Base-by-base conservation (phyloP, 2,888 invertebrate genomes). In the Rugalucina vietnamica region DNA sequence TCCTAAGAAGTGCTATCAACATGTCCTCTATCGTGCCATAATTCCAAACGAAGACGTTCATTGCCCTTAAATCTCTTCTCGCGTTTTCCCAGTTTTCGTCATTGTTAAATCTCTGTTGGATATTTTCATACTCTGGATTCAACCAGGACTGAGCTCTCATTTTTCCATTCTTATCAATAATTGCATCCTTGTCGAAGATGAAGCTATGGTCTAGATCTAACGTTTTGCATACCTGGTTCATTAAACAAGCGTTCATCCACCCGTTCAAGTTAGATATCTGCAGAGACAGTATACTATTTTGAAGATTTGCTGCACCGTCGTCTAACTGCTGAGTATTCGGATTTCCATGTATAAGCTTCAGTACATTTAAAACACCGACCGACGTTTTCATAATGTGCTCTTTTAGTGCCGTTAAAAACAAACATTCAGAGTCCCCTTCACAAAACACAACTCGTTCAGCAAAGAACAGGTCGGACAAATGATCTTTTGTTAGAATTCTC, bases 391-490 rank as follows among this genome's bases (percentile, higher is more conserved):
- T 65, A 10, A 65, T 34, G 10, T 65, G 32, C 34, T 65, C 65
- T 18, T 54, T 50, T n/a, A 78, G 12, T 54, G 69, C 78, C 1
- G 34, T 71, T 18, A 78, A 24, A 36, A 78, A 78, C 14, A 78
- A 34, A 12, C n/a, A n/a, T 1, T 78, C 78, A 8, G 71, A 54
- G 36, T 71, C 71, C 2, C 78, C 78, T 54, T 78, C 71, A 37
- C 36, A 71, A n/a, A 78, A 78, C n/a, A 78, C 36, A 36, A 78
- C 54, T 21, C 37, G 32, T 24, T 27, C 34, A 1, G 65, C 65
- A 34, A 78, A 78, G n/a, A 78, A 29, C 32, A 71, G 39, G 37
- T 78, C 71, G n/a, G 78, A 65, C n/a, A 78, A 27, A n/a, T 78
- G 69, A 27, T 78, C 71, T 14, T 39, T 39, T 2, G 78, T 71